phyloP scores from a whole-genome alignment of 2,888 invertebrate genomes.

The Elysia crispata region DNA sequence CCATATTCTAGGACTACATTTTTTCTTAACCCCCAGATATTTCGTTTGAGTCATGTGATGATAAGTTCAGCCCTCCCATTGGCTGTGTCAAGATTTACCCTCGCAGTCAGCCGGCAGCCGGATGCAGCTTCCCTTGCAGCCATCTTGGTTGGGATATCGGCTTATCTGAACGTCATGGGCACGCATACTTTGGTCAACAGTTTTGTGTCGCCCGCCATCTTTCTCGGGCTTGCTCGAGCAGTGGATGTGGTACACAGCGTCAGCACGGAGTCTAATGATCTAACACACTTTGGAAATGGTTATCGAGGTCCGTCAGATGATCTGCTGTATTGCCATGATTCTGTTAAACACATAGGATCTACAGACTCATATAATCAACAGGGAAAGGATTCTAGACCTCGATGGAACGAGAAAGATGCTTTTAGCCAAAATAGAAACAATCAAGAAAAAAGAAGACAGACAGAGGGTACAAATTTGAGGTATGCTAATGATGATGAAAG shows the following conservation, averaged over 20 bases:
- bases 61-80: slow-evolving; percentile 61
- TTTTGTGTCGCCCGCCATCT: slow-evolving; percentile 63
- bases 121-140: slow-evolving; percentile 60
- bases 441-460: too few species aligned
- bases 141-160: slow-evolving; percentile 60
- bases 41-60: slow-evolving; percentile 58
- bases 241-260: neutral
- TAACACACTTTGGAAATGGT: too few species aligned
- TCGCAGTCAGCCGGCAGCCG: slow-evolving; percentile 52
- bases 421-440: too few species aligned
- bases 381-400: too few species aligned
- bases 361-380: too few species aligned
- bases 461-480: too few species aligned
- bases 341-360: too few species aligned
- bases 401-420: too few species aligned
- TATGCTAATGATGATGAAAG: too few species aligned
- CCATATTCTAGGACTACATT: neutral
- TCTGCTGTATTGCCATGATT: too few species aligned
- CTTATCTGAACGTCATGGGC: slow-evolving; percentile 63
- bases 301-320: too few species aligned
- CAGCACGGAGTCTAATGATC: too few species aligned
- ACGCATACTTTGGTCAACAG: slow-evolving; percentile 71
- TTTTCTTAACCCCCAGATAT: slow-evolving; percentile 56
- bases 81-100: slow-evolving; percentile 58
- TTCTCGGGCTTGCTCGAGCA: slow-evolving; percentile 50